Evolutionary conservation across 1,140 invertebrate species (phyloP).

Genomic region (Drosophila tsacasi): DNA sequence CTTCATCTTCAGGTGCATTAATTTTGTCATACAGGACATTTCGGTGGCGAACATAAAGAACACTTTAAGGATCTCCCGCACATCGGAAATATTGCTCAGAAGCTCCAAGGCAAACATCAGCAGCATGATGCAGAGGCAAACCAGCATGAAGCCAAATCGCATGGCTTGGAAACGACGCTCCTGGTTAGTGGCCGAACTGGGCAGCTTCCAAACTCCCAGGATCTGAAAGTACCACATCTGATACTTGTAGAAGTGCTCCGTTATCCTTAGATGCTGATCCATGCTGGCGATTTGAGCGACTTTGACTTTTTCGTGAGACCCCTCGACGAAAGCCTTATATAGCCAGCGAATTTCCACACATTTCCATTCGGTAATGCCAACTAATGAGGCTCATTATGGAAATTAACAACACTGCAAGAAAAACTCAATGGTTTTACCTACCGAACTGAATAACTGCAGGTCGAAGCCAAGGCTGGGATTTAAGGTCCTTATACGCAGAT

Average conservation of each 20-base stretch:
- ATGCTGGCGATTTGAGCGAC: constrained; percentile 24
- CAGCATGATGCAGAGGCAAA: constrained; percentile 43
- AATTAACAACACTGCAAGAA: constrained; percentile 44
- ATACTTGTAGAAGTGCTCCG: constrained; percentile 58
- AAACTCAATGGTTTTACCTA: constrained; percentile 23
- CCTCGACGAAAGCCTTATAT: constrained; percentile 38
- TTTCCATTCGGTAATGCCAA: constrained; percentile 36
- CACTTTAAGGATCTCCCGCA: constrained; percentile 66
- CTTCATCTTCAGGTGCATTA: constrained; percentile 44
- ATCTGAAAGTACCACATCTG: constrained; percentile 61
- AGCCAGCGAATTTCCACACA: constrained; percentile 9
- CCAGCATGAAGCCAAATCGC: constrained; percentile 41
- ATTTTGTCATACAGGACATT: constrained; percentile 64
- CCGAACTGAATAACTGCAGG: constrained; percentile 58
- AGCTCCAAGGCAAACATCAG: constrained; percentile 59
- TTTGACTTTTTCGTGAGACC: neutral
- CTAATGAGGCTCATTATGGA: constrained; percentile 64
- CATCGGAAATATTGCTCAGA: constrained; percentile 40
- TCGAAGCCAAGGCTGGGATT: constrained; percentile 67
- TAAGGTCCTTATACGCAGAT: constrained; percentile 65
- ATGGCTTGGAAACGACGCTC: constrained; percentile 27
- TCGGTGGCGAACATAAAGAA: constrained; percentile 75
- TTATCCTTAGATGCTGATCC: constrained; percentile 28
- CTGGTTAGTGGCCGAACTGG: neutral
- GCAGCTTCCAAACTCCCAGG: constrained; percentile 53